phyloP scores from a whole-genome alignment of 2,888 invertebrate genomes.

The Elmis aenea region DNA sequence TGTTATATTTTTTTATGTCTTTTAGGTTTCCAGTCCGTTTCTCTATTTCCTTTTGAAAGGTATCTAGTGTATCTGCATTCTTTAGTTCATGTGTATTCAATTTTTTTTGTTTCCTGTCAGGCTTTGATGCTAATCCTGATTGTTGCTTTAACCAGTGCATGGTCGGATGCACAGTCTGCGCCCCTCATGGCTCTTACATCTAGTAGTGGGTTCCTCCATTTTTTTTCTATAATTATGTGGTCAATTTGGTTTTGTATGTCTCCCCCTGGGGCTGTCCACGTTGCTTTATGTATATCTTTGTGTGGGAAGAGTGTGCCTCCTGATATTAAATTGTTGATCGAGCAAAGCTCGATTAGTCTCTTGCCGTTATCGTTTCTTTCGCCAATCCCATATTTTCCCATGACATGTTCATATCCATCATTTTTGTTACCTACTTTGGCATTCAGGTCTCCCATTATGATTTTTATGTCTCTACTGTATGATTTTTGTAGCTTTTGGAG shows the following conservation, averaged over 20 bases:
- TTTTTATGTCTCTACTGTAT: constrained; percentile 3
- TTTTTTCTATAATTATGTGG: constrained; percentile 2
- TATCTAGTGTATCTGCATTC: constrained; percentile 1
- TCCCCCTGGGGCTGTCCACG: constrained; percentile 1
- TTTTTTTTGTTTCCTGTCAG: too few relatives aligned
- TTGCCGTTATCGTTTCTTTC: constrained; percentile 4
- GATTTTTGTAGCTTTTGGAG: neutral
- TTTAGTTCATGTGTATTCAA: constrained; percentile 1
- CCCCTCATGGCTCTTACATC: constrained; percentile 2
- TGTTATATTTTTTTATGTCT: constrained; percentile 2
- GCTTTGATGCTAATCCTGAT: too few relatives aligned
- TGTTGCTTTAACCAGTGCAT: neutral
- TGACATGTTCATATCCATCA: constrained; percentile 4
- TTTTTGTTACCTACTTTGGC: constrained; percentile 4
- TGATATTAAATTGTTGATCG: constrained; percentile 1
- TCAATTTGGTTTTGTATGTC: constrained; percentile 1
- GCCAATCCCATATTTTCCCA: constrained; percentile 2
- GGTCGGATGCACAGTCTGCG: constrained; percentile 1
- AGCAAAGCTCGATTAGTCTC: constrained; percentile 2
- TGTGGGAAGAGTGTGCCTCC: constrained; percentile 2
- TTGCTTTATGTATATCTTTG: constrained; percentile 4
- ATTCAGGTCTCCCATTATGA: constrained; percentile 2
- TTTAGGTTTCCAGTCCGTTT: constrained; percentile 1
- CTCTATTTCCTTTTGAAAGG: constrained; percentile 1
- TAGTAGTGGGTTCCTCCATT: neutral